Evolutionary conservation across 1,140 invertebrate species (phyloP), one percentile per base, ranked within the genome.

Genomic region (Heliconius congener): DNA sequence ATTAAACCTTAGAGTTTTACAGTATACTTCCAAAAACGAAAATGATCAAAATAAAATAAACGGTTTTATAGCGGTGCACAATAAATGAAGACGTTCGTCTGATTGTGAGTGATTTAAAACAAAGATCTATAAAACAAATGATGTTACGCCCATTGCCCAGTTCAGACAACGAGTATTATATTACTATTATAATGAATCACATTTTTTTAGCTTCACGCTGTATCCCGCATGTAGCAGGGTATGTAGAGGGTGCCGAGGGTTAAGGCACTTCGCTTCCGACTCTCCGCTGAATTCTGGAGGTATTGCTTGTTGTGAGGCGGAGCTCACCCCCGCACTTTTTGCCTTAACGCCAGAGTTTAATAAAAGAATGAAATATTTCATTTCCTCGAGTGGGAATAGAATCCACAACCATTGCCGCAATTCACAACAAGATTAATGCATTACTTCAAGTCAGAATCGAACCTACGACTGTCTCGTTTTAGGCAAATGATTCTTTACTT

Each of bases 81-180:
- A 83, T 84, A 83, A 85, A 83, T 81, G 83, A 75, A 82, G 81
- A 83, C 81, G 34, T 74, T 60, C 80, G 70, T 52, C 73, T 39
- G 13, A 11, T 79, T 55, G 79, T 71, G 72, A 78, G 81, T 81
- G 77, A 75, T 57, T 73, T 82, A 79, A 86, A 84, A 87, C 83
- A 85, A 85, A 83, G 81, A 42, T 19, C 52, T 83, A 80, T 86
- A 85, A 87, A 78, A 85, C 84, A 84, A 84, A 87, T 87, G 77
- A 76, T 70, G 70, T 71, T 76, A 66, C n/a, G 23, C 57, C 34
- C 34, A 37, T 6, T 37, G 34, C 6, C 27, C 23, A 66, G 9
- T 30, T 23, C 27, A 23, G 60, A 1, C 1, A 13, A 6, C 8
- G 11, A 66, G 60, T 27, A 23, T 66, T 66, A 13, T 5, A 30